Percentiles rank a stretch among this genome's conserved stretches.
Conservation (phyloP, 2,113 vertebrate species). For the Speoplatyrhinus poulsoni region DNA sequence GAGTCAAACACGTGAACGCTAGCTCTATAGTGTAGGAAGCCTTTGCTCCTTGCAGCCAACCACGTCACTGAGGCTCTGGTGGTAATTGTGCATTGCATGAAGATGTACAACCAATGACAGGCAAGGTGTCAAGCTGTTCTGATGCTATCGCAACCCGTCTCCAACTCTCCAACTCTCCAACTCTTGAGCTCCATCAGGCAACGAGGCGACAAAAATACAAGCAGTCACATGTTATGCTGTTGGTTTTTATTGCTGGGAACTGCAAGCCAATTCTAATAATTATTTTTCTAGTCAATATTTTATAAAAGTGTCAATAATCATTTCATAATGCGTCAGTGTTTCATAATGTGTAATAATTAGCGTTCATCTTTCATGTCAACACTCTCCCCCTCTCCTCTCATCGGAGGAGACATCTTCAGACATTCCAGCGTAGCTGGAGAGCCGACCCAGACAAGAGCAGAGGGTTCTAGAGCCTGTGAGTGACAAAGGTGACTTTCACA, state of each 20-base stretch:
- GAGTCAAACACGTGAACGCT: slow-evolving; percentile 1
- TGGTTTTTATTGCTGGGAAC: no score
- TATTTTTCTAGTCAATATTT: no score
- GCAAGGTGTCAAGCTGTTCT: slow-evolving; percentile 38
- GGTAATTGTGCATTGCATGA: no score
- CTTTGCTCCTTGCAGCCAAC: slow-evolving; percentile 4
- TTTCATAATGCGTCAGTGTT: no score
- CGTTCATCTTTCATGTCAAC: no score
- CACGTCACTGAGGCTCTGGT: slow-evolving; percentile 26
- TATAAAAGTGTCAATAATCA: no score
- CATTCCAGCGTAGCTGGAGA: slow-evolving; percentile 26
- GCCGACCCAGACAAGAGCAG: background rate
- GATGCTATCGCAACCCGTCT: slow-evolving; percentile 48
- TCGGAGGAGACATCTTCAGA: no score
- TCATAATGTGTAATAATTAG: no score
- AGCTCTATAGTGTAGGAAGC: slow-evolving; percentile 3
- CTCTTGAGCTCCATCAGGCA: background rate
- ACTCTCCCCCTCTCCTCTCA: background rate
- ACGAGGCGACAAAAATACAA: no score
- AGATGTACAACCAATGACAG: slow-evolving; percentile 2
- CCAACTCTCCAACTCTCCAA: slow-evolving; percentile 30
- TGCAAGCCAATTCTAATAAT: no score
- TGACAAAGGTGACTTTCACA: slow-evolving; percentile 14
- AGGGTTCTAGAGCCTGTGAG: slow-evolving; percentile 12
- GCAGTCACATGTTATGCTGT: no score